These are phyloP conservation scores for Bombyx huttoni DNA, from an alignment of 2,888 invertebrate genomes.

Conservation along the genomic window DNA sequence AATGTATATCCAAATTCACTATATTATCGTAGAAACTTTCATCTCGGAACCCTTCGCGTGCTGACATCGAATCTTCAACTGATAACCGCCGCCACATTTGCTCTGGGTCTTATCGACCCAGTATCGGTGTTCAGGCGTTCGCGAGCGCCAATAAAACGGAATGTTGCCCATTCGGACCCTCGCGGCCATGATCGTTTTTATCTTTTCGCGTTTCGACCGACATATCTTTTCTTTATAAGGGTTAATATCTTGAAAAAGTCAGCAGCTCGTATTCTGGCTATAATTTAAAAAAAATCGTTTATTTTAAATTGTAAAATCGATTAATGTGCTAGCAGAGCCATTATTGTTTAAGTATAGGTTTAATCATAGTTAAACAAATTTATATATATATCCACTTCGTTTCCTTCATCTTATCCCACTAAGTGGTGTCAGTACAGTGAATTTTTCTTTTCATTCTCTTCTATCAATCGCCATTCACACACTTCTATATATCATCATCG, in stretches of 20 bases:
- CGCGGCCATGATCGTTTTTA: conserved; percentile 36
- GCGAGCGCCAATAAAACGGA: conserved; percentile 39
- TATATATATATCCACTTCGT: too few relatives aligned
- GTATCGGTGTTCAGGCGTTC: conserved; percentile 19
- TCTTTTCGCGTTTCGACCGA: conserved; percentile 20
- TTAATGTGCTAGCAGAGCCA: neutral
- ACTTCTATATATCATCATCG: too few relatives aligned
- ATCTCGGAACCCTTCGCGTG: conserved; percentile 2
- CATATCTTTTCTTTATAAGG: conserved; percentile 7
- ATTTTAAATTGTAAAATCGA: neutral
- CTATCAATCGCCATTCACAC: too few relatives aligned
- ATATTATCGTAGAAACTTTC: neutral
- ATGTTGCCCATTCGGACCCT: conserved; percentile 18
- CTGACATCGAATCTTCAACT: conserved; percentile 7
- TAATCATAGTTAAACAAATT: too few relatives aligned
- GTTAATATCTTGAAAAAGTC: conserved; percentile 1
- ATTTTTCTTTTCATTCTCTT: too few relatives aligned
- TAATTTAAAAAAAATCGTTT: conserved; percentile 3
- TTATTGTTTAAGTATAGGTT: too few relatives aligned
- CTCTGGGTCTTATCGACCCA: conserved; percentile 16
- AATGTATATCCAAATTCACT: neutral
- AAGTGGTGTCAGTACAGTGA: too few relatives aligned
- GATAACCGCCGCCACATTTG: conserved; percentile 20
- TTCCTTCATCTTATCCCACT: too few relatives aligned
- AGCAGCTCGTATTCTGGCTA: neutral